Percentiles rank a stretch among this genome's conserved stretches.
These are phyloP conservation scores for Anthopleura xanthogrammica DNA, from an alignment of 92 coral and sea anemone species.

Conservation along the genomic window DNA sequence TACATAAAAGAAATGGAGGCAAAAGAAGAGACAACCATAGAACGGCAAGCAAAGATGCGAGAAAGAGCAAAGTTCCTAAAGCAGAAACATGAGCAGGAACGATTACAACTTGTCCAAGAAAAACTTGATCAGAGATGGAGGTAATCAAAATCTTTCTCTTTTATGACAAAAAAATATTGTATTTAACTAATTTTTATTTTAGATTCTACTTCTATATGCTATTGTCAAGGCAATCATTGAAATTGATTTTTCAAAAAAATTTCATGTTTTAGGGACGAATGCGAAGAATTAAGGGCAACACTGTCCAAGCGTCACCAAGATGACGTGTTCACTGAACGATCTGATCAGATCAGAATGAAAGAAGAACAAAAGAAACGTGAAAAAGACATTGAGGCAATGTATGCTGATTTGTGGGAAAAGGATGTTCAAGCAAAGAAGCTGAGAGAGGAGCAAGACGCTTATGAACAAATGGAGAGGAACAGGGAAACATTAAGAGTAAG, in stretches of 20 bases:
- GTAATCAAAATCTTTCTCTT: conserved; percentile 33
- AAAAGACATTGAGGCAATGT: conserved; percentile 75
- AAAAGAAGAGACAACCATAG: conserved; percentile 93
- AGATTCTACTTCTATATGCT: neutral
- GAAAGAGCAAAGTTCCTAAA: conserved; percentile 94
- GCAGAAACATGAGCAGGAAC: conserved; percentile 85
- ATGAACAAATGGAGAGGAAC: conserved; percentile 86
- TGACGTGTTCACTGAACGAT: conserved; percentile 81
- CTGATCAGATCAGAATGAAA: conserved; percentile 83
- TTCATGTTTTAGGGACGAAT: conserved; percentile 58
- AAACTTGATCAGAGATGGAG: conserved; percentile 97
- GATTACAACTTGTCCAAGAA: conserved; percentile 82
- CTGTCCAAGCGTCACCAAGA: conserved; percentile 89
- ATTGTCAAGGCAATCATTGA: neutral
- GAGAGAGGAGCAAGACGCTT: conserved; percentile 79
- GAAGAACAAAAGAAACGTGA: conserved; percentile 71
- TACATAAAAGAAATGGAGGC: conserved; percentile 92
- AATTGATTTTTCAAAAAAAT: neutral
- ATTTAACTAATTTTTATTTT: too few species aligned
- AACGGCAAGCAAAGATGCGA: conserved; percentile 98
- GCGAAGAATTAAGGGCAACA: conserved; percentile 91
- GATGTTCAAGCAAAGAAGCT: conserved; percentile 78
- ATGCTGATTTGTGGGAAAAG: conserved; percentile 92
- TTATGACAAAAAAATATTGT: neutral
- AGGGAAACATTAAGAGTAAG: conserved; percentile 84